These are phyloP conservation scores for Lysiphlebus fabarum DNA, from an alignment of 1,140 invertebrate genomes.

Conservation along the genomic window DNA sequence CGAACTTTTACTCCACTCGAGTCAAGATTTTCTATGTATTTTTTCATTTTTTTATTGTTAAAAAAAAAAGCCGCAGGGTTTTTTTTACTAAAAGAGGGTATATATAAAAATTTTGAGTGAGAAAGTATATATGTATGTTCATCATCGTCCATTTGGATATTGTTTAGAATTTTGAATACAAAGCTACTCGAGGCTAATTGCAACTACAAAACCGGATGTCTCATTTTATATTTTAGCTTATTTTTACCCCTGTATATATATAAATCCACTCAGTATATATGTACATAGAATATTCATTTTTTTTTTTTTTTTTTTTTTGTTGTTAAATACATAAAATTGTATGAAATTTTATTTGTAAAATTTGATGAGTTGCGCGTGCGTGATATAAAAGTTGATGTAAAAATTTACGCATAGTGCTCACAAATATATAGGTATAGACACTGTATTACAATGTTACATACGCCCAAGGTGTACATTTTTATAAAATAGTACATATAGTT, in stretches of 20 bases:
- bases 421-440: too few species aligned
- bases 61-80: conserved; percentile 3
- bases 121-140: conserved; percentile 17
- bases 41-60: too few species aligned
- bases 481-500: conserved; percentile 23
- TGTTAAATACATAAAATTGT: conserved; percentile 21
- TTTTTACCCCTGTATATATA: conserved; percentile 1
- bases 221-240: neutral
- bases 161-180: conserved; percentile 24
- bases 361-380: neutral
- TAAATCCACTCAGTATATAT: too few species aligned
- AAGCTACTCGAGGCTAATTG: conserved; percentile 26
- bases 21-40: too few species aligned
- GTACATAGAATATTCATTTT: too few species aligned
- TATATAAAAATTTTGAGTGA: neutral
- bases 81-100: too few species aligned
- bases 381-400: too few species aligned
- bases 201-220: conserved; percentile 28
- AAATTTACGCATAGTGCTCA: too few species aligned
- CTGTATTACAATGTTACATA: neutral
- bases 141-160: conserved; percentile 20
- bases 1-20: too few species aligned
- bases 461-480: neutral
- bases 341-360: conserved; percentile 21
- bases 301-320: too few species aligned